Base-by-base conservation (phyloP, 2,113 vertebrate genomes). In the Caretta caretta region DNA sequence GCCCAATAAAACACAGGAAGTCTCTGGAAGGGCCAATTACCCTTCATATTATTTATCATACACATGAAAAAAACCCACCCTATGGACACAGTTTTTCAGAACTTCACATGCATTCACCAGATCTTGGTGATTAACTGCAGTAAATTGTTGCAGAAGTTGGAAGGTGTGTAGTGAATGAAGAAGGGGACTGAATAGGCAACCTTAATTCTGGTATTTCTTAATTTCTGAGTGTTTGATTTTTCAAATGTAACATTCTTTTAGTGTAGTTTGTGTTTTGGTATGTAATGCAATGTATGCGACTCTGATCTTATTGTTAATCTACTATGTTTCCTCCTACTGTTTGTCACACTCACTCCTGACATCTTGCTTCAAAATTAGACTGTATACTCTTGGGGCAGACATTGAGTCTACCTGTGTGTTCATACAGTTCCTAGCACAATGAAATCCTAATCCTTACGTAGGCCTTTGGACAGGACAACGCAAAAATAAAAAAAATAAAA, bases 331-430 rank as follows among this genome's bases (percentile, higher is more conserved):
- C 56, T 84, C 59, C 59, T 35, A 35, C 16, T 31, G 29, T 31
- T 31, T 62, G 13, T 31, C 29, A 31, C 59, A 62, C 3, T 62
- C 12, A 62, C 13, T 62, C 59, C 59, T 35, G 62, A 65, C 13
- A 65, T n/a, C 12, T 62, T 62, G 59, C 31, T 93, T 88, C 56
- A 78, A 82, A 92, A 92, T 62, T 46, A 92, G 59, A 86, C 59
- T 35, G 31, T 35, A 4, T 89, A 84, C 11, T 79, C 89, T 87
- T 9, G 48, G 8, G 9, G 86, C 9, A 51, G 42, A 88, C 89
- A 90, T 65, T 65, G 89, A 10, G 22, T 53, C 83, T 65, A 50
- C 1, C 1, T 65, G 20, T 72, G 35, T 72, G n/a, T 35, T 17
- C n/a, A 8, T 84, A 62, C 22, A 91, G 57, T 48, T 90, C 13